A percentile compares a stretch with the other conserved stretches of the same genome.
These are phyloP conservation scores for Tribolium castaneum DNA, from an alignment of 1,140 invertebrate species.

Conservation along the genomic window DNA sequence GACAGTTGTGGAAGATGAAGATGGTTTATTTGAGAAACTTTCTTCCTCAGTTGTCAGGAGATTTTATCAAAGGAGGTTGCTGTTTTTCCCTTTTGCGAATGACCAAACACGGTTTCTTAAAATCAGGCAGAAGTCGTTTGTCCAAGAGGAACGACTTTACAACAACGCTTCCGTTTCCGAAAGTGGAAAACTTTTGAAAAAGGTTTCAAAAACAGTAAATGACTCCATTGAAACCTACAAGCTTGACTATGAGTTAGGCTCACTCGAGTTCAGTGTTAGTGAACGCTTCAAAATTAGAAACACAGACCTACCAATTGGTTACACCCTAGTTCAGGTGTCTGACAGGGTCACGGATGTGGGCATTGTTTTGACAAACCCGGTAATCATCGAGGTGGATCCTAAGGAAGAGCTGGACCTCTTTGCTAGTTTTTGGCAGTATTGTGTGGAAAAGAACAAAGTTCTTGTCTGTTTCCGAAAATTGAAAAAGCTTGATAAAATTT, in stretches of 20 bases:
- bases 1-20: slow-evolving; percentile 50
- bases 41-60: slow-evolving; percentile 38
- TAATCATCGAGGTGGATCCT: slow-evolving; percentile 47
- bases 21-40: slow-evolving; percentile 51
- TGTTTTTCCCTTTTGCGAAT: slow-evolving; percentile 54
- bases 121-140: slow-evolving; percentile 47
- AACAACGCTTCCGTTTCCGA: slow-evolving; percentile 48
- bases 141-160: slow-evolving; percentile 36
- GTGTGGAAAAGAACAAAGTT: slow-evolving; percentile 53
- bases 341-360: slow-evolving; percentile 47
- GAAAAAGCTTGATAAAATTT: slow-evolving; percentile 37
- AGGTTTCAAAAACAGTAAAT: background rate
- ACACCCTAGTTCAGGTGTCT: slow-evolving; percentile 51
- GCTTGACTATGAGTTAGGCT: background rate
- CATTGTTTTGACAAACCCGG: slow-evolving; percentile 30
- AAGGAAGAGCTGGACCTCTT: slow-evolving; percentile 52
- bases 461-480: slow-evolving; percentile 52
- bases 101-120: slow-evolving; percentile 50
- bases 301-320: slow-evolving; percentile 48
- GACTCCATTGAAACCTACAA: background rate
- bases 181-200: slow-evolving; percentile 49
- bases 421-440: slow-evolving; percentile 55
- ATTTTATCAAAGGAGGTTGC: slow-evolving; percentile 38
- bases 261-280: slow-evolving; percentile 33
- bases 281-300: slow-evolving; percentile 39